Evolutionary conservation across 2,797 vertebrate species (phyloP).

Genomic region (Hypotaenidia okinawae): DNA sequence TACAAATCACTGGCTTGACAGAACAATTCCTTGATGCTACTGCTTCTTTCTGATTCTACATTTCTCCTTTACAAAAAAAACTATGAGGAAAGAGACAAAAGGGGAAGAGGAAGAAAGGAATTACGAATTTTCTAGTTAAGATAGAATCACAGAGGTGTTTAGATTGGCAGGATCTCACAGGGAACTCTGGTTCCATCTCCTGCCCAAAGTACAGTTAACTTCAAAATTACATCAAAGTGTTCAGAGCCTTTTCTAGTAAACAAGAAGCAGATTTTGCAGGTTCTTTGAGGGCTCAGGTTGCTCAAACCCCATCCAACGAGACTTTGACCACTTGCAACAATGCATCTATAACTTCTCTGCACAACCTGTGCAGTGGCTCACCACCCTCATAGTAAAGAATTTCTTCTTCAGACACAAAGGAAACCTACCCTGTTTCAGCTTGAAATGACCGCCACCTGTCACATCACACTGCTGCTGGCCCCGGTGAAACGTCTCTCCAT

Average conservation of each 20-base stretch:
- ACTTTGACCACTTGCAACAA: background rate
- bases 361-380: background rate
- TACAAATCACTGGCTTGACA: background rate
- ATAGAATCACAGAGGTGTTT: background rate
- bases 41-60: background rate
- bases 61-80: background rate
- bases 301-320: background rate
- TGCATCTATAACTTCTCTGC: background rate
- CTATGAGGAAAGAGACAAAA: background rate
- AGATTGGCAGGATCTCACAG: background rate
- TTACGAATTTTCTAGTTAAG: background rate
- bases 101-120: background rate
- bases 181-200: background rate
- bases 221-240: background rate
- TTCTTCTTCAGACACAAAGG: background rate
- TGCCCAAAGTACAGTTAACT: background rate
- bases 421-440: background rate
- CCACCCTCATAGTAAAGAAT: no score
- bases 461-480: background rate
- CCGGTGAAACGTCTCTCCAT: background rate
- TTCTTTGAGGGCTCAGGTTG: background rate
- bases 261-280: background rate
- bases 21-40: background rate
- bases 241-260: background rate
- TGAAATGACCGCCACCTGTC: background rate